Base-by-base conservation (phyloP, 1,140 invertebrate genomes). In the Philotrypesis tridentata region DNA sequence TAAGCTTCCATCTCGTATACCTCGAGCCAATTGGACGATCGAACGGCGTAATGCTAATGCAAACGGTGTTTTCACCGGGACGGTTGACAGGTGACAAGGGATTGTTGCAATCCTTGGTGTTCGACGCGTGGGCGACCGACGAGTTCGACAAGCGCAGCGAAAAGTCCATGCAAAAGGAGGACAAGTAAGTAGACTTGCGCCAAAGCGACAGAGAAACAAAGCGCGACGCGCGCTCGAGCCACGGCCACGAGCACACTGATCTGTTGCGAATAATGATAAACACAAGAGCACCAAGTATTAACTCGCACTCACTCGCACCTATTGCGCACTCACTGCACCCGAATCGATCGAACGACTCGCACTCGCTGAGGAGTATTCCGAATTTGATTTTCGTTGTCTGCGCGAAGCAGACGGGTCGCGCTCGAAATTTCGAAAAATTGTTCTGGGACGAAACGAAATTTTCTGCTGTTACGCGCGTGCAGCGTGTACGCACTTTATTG, bases 91-190 rank as follows among this genome's bases (percentile, higher is more conserved):
- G 96, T 93, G 96, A 97, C 90, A 96, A 96, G 92, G 94, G 94
- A 86, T 92, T 97, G 85, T 90, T 97, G 83, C 96, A 97, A 90
- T 96, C 95, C 61, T 91, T 97, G 77, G 95, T 97, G 76, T 94
- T 96, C 89, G 96, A 97, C 90, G 96, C 96, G 2, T 94, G 94
- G 90, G 94, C 96, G 40, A 96, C 96, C 23, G 94, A 96, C 86
- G 94, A 94, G 79, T 93, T 96, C 63, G 94, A 95, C 90, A 93
- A 94, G 84, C 92, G 93, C 89, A 92, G 90, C 82, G 91, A 92
- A 89, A 89, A 89, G 79, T 84, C 85, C 12, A 86, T 89, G 86
- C 89, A 91, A 74, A 90, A 89, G 74, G 88, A 91, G 77, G 89
- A 91, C 40, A 89, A 90, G 82, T 87, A 76, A 83, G 82, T 83